phyloP scores from a whole-genome alignment of 1,140 invertebrate species.

The Lanistes nyassanus region DNA sequence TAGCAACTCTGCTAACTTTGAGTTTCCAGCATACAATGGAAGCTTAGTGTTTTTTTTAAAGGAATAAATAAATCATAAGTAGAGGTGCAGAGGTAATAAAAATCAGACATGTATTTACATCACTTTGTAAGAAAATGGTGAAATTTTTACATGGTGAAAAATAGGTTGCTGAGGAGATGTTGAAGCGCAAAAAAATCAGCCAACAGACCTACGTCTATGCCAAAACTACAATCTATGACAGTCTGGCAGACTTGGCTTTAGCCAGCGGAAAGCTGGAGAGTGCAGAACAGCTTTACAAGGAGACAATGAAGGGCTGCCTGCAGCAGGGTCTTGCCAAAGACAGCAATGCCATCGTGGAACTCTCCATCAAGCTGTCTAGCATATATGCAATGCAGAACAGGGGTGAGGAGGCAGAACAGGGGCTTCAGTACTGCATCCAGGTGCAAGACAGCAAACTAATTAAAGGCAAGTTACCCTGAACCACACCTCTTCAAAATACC shows the following conservation, averaged over 20 bases:
- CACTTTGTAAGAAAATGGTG: too few relatives aligned
- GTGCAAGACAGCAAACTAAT: conserved; percentile 73
- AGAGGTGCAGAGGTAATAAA: too few relatives aligned
- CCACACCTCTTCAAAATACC: too few relatives aligned
- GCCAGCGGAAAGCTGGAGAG: conserved; percentile 80
- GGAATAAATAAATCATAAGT: too few relatives aligned
- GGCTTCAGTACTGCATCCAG: conserved; percentile 81
- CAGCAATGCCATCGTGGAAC: conserved; percentile 81
- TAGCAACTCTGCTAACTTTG: too few relatives aligned
- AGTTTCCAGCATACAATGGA: too few relatives aligned
- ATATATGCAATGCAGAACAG: conserved; percentile 73
- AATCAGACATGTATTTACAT: too few relatives aligned
- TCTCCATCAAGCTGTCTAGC: conserved; percentile 74
- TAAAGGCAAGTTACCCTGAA: conserved; percentile 34
- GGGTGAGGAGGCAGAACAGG: conserved; percentile 76
- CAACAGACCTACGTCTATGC: conserved; percentile 69
- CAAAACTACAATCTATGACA: conserved; percentile 87
- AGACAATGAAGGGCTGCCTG: conserved; percentile 78
- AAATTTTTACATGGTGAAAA: too few relatives aligned
- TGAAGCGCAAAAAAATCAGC: conserved; percentile 43
- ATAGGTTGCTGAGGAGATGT: conserved; percentile 37
- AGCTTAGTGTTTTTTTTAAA: too few relatives aligned
- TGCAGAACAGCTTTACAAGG: conserved; percentile 84
- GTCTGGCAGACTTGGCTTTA: conserved; percentile 90
- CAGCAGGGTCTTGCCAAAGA: conserved; percentile 75